Evolutionary conservation across 2,797 vertebrate genomes (phyloP).

Genomic region (Pangasius djambal): DNA sequence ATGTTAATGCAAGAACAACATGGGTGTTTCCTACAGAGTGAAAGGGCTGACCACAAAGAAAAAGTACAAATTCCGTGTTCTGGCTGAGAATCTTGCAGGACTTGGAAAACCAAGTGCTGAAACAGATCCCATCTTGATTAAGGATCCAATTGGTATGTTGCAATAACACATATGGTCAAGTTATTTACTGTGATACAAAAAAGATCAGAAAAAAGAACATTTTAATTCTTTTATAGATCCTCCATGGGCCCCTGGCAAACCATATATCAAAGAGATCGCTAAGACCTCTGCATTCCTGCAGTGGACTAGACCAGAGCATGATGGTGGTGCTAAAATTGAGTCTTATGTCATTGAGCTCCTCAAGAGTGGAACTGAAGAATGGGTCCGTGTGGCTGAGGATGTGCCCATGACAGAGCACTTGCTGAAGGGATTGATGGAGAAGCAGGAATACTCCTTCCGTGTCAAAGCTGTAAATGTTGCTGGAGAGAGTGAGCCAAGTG

Average conservation of each 20-base stretch:
- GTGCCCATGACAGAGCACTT: slow-evolving; percentile 87
- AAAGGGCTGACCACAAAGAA: slow-evolving; percentile 96
- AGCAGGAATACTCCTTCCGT: slow-evolving; percentile 95
- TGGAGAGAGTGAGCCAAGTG: slow-evolving; percentile 94
- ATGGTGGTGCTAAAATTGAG: slow-evolving; percentile 96
- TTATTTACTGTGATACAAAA: background rate
- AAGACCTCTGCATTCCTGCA: slow-evolving; percentile 85
- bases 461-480: slow-evolving; percentile 92
- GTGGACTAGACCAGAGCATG: slow-evolving; percentile 95
- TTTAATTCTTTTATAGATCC: slow-evolving; percentile 79
- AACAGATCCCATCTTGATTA: slow-evolving; percentile 91
- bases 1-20: slow-evolving; percentile 23
- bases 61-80: slow-evolving; percentile 92
- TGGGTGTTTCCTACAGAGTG: slow-evolving; percentile 75
- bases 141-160: slow-evolving; percentile 90
- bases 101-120: slow-evolving; percentile 90
- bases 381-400: slow-evolving; percentile 93
- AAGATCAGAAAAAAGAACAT: background rate
- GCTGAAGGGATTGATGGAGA: slow-evolving; percentile 90
- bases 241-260: slow-evolving; percentile 97
- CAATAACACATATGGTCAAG: background rate
- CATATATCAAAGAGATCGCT: slow-evolving; percentile 86
- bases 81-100: slow-evolving; percentile 98
- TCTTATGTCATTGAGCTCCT: slow-evolving; percentile 93
- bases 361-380: slow-evolving; percentile 94